Evolutionary conservation across 1,140 invertebrate species (phyloP), one percentile per base, ranked within the genome.

Genomic region (Hyposmocoma kahamanoa): DNA sequence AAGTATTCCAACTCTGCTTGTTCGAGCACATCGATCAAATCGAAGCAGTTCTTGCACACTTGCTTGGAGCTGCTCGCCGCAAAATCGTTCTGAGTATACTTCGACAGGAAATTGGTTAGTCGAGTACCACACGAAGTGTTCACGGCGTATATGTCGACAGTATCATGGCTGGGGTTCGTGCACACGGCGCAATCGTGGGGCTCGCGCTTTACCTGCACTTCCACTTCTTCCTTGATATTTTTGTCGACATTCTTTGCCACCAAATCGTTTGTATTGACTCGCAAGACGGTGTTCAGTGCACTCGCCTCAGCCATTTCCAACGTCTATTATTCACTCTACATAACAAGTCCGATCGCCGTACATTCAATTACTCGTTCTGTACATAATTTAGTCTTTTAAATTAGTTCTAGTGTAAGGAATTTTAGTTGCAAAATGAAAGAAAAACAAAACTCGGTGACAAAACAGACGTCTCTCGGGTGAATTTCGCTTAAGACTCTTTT

Each of bases 11-110:
- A 38, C 51, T 84, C 81, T 9, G 81, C 66, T 30, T 69, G 66
- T 53, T 84, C 79, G 22, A 84, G 51, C 20, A 80, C 57, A 48
- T 80, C 74, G 36, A 84, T 64, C 42, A 84, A 67, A 11, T 81
- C 74, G 39, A 62, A 63, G 49, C 81, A 84, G 32, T 50, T 65
- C 46, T 76, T 77, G 44, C 81, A 84, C n/a, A 80, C 61, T 41
- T 53, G 67, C 56, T 72, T 78, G 42, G 65, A 50, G 30, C 46
- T 48, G 42, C 49, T 60, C 13, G 49, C 50, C 8, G 36, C 48
- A 18, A 77, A 19, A 32, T 68, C 65, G 13, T 56, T 44, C 20
- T 68, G 62, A 10, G 72, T 71, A 36, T 65, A 74, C 48, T 72
- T 75, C 22, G 46, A 58, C 13, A 84, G 61, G 50, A 72, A 79